These are phyloP conservation scores for Manis crassicaudata DNA, from an alignment of 2,797 vertebrate genomes.

Conservation along the genomic window DNA sequence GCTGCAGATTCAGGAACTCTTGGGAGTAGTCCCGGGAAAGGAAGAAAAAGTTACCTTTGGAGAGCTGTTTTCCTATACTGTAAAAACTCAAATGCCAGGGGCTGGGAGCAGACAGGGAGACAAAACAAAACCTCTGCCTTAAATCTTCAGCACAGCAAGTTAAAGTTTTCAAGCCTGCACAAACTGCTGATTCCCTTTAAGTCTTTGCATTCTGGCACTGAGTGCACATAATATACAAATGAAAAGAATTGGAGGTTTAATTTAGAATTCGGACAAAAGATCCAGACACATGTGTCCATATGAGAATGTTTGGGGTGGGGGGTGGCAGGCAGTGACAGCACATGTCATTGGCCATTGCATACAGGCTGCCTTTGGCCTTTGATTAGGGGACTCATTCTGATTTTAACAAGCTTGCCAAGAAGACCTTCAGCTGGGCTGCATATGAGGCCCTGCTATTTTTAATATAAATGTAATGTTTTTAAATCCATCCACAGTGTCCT, in stretches of 20 bases:
- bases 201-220: neutral
- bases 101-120: neutral
- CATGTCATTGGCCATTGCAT: slow-evolving; percentile 43
- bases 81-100: slow-evolving; percentile 68
- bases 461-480: slow-evolving; percentile 83
- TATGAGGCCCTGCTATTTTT: slow-evolving; percentile 78
- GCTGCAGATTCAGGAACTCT: slow-evolving; percentile 57
- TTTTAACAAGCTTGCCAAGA: slow-evolving; percentile 76
- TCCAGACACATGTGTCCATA: slow-evolving; percentile 61
- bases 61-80: slow-evolving; percentile 65
- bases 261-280: slow-evolving; percentile 75
- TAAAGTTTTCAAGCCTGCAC: slow-evolving; percentile 32
- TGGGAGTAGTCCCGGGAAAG: neutral
- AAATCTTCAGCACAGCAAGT: slow-evolving; percentile 55
- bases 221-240: neutral
- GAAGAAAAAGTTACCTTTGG: slow-evolving; percentile 51
- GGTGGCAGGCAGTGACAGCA: neutral
- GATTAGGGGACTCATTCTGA: slow-evolving; percentile 59
- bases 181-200: slow-evolving; percentile 32
- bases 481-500: slow-evolving; percentile 81
- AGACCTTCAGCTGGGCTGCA: slow-evolving; percentile 74
- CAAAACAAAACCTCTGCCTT: slow-evolving; percentile 74
- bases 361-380: slow-evolving; percentile 61
- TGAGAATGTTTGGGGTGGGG: neutral
- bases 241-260: slow-evolving; percentile 62